Base-by-base conservation (phyloP, 2,113 vertebrate species). In the Lycaon pictus region DNA sequence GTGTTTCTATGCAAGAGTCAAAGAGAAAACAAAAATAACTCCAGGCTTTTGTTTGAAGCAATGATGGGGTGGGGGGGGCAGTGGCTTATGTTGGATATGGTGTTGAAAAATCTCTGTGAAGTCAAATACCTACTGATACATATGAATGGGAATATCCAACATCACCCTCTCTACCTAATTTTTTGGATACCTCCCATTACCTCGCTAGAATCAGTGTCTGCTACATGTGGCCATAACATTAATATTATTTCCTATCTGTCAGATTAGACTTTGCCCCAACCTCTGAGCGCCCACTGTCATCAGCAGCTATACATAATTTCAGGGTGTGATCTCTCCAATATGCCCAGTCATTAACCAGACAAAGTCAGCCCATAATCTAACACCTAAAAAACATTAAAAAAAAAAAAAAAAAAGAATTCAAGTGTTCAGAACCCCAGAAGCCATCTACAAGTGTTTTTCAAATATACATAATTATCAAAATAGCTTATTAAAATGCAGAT, bases 401-500 rank as follows among this genome's bases (percentile, higher is more conserved):
- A n/a, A 65, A 96, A 90, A 5, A 74, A 89, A 11, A 62, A 35
- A 35, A 84, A 85, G n/a, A 88, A 67, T 95, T 80, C 29, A 35
- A 43, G 20, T 23, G 7, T 74, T 88, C 17, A 4, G 63, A 88
- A 83, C 5, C 71, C 5, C 12, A 58, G 17, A 93, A 60, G 63
- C 20, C 60, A 87, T 25, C 37, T 48, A 37, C 1, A 62, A 82
- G 67, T 72, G 11, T 71, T 72, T 72, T 67, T 60, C 56, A 83
- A 89, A 76, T 11, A 48, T n/a, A 11, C 1, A 27, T 15, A 48
- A 74, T 79, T 93, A 92, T 51, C 53, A 71, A 81, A 95, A 80
- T 79, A 83, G 76, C 35, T 90, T 96, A 27, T 55, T 63, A 91
- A 87, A 97, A 55, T 96, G 20, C 10, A 80, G 32, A 92, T 92